These are phyloP conservation scores for Talpa occidentalis DNA, from an alignment of 2,113 vertebrate species.

Conservation along the genomic window DNA sequence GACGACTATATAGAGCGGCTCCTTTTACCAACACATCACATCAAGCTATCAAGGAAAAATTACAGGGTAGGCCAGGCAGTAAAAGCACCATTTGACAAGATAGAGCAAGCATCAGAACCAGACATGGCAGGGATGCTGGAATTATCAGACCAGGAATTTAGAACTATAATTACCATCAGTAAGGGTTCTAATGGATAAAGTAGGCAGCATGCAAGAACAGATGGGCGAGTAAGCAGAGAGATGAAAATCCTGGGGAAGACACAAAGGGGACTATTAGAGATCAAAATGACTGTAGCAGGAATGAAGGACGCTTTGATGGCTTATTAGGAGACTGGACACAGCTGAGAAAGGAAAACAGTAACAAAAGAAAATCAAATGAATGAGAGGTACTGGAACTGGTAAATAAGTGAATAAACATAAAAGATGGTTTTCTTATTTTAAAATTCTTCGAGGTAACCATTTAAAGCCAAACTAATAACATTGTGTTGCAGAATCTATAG, in stretches of 20 bases:
- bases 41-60: background rate
- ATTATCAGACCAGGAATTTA: background rate
- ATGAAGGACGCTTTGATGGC: background rate
- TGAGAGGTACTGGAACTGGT: background rate
- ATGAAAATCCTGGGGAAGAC: background rate
- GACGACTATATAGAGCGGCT: background rate
- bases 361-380: background rate
- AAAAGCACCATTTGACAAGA: background rate
- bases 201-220: background rate
- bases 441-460: background rate
- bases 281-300: background rate
- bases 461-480: background rate
- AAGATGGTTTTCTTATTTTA: background rate
- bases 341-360: background rate
- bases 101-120: background rate
- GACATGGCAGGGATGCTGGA: background rate
- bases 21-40: background rate
- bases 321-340: background rate
- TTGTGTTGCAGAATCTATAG: too few relatives aligned
- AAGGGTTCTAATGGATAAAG: background rate
- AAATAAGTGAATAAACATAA: background rate
- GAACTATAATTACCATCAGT: background rate
- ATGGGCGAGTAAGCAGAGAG: background rate
- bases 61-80: background rate
- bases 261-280: background rate